Evolutionary conservation across 2,888 invertebrate genomes (phyloP), one percentile per base, ranked within the genome.

Genomic region (Eledona agricola): DNA sequence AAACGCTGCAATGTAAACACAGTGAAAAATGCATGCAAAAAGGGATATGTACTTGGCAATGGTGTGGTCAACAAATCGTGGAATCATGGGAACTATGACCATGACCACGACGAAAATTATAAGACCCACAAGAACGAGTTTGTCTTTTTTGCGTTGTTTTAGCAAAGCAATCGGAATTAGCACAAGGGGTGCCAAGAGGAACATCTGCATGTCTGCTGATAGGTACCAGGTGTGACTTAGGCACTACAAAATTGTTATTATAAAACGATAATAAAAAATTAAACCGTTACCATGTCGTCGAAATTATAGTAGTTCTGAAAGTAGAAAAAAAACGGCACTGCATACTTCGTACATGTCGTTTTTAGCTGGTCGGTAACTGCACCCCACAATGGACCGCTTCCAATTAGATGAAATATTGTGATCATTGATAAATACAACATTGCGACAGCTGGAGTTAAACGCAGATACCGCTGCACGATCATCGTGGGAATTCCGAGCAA

Each of bases 351-450:
- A 57, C 78, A 78, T 5, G 42, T 57, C 2, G 60, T 34, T 4
- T 9, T 49, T 1, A 62, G 3, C 1, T n/a, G 4, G 0, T 58
- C 22, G 0, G 55, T 19, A 4, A 50, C 26, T 0, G 2, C 4
- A 2, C 67, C 40, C 78, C 78, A 79, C 6, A 74, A 56, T 1
- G 79, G 77, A 1, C 79, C 79, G 6, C 75, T 72, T 1, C 76
- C 76, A 2, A 77, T n/a, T 52, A 75, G 70, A 2, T 70, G 70
- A 13, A 74, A 62, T 11, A 79, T 65, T 2, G 77, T 76, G 2
- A 76, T 72, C 13, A 70, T 66, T 15, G 77, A 60, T 0, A 75
- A 67, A 34, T 79, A 65, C 20, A 80, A 61, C 2, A 77, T 64
- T 2, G 72, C 71, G 35, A 78, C 72, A 0, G 78, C 72, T 4